Base-by-base conservation (phyloP, 2,888 invertebrate genomes). In the Nemotelus pantherinus region DNA sequence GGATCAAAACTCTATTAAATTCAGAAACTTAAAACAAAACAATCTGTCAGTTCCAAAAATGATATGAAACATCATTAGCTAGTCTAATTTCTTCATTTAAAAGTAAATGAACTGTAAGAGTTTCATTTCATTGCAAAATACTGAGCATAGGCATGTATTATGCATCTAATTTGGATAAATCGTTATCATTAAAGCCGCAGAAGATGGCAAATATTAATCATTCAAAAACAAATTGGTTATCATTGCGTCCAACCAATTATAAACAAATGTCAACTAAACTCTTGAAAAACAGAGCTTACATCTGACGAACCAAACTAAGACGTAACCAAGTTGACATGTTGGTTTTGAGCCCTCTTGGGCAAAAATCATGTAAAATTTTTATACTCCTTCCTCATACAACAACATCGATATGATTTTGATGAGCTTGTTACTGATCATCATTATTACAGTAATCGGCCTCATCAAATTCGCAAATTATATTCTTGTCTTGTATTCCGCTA, bases 401-500 rank as follows among this genome's bases (percentile, higher is more conserved):
- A 43, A 63, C 63, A 55, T 25, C 70, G 55, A 44, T 53, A 50
- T 43, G 47, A 25, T 45, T 63, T 41, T 48, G 76, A 64, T 65
- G 65, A 39, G 53, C 76, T 48, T 43, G 48, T 64, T 64, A 65
- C n/a, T 47, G 65, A 65, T 48, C 50, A 64, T 65, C 2, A 75
- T 60, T 64, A 63, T 47, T 47, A 53, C 53, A 41, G 39, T 68
- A 41, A 67, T 45, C 47, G 41, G 48, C 6, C 48, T 68, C 68
- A 68, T 50, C 68, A 68, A 65, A 41, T 48, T 50, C 39, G 25
- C 50, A 68, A 68, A 50, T 68, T 68, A 68, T 71, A 57, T 45
- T 45, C 43, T 71, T 57, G 55, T 39, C 6, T 53, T 68, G 10
- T 10, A 10, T 55, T 63, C 7, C 3, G 41, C 9, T 2, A 10